Evolutionary conservation across 2,888 invertebrate genomes (phyloP).

Genomic region (Acronicta psi): DNA sequence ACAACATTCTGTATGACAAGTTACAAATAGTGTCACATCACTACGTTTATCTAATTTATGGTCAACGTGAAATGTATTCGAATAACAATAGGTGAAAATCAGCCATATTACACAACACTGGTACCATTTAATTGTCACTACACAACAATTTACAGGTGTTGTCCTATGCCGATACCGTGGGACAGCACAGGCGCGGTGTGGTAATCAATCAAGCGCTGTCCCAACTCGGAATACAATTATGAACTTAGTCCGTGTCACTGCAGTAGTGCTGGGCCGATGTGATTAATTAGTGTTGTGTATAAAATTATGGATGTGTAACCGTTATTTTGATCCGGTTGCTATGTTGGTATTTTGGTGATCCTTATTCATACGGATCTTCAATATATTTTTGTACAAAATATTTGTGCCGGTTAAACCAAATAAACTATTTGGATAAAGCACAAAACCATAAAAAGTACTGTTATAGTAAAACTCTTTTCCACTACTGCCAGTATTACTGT

Average conservation of each 20-base stretch:
- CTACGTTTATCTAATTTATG: neutral
- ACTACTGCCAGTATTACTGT: no score
- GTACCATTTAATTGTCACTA: slow-evolving; percentile 55
- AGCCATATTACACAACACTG: slow-evolving; percentile 29
- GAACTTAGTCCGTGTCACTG: slow-evolving; percentile 85
- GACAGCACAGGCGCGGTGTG: slow-evolving; percentile 63
- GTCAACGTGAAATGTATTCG: neutral
- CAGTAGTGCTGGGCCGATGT: slow-evolving; percentile 74
- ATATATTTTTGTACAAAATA: no score
- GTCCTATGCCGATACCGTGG: slow-evolving; percentile 69
- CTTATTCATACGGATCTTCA: neutral
- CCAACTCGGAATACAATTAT: slow-evolving; percentile 87
- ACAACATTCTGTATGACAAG: no score
- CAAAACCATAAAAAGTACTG: no score
- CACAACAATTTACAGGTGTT: slow-evolving; percentile 68
- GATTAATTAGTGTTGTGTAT: slow-evolving; percentile 78
- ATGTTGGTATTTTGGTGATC: slow-evolving; percentile 4
- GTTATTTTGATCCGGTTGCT: slow-evolving; percentile 17
- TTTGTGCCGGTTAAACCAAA: no score
- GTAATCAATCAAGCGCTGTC: slow-evolving; percentile 86
- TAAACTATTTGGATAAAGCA: no score
- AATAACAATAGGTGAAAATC: slow-evolving; percentile 32
- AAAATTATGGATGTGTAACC: slow-evolving; percentile 43
- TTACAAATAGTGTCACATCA: neutral
- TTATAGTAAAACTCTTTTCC: no score